Base-by-base conservation (phyloP, 2,888 invertebrate genomes). In the Biston stratarius region DNA sequence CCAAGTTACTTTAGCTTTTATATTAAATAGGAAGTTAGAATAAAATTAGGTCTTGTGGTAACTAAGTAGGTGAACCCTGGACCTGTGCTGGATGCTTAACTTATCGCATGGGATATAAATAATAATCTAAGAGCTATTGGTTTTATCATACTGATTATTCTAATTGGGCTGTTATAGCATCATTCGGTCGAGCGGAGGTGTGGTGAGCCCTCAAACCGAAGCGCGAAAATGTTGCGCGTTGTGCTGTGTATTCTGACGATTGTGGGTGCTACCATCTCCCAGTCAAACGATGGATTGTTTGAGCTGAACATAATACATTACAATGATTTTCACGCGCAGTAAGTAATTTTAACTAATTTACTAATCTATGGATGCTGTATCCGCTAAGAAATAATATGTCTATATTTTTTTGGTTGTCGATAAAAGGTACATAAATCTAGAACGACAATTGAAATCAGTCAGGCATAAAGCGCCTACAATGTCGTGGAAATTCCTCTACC, bases 301-400 rank as follows among this genome's bases (percentile, higher is more conserved):
- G 89, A 91, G 48, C 79, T 94, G 8, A 91, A 93, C 67, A 87
- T 94, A 45, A 85, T 95, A 72, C 95, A 95, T 80, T 89, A 91
- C 73, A 95, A 95, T 80, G 95, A 95, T 71, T 95, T 95, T 73
- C 95, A 95, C 70, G 95, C 95, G 1, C 95, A 95, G 95, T 95
- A 83, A 91, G 91, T 87, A 75, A 6, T 45, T 56, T 58, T 47
- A 7, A 36, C 8, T 24, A 53, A 15, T 53, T 53, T 53, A 15
- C 6, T 9, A 53, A 53, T 9, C 0, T 38, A 38, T 2, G 24
- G 24, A 24, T 24, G 24, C 24, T 24, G 1, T 2, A 24, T 24
- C 3, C 24, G 24, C 24, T 24, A 3, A 24, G 3, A 24, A 24
- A 24, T 24, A 3, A 2, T 3, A 24, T 24, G 24, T 24, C 24